These are phyloP conservation scores for Vanessa atalanta DNA, from an alignment of 1,140 invertebrate species.

Conservation along the genomic window DNA sequence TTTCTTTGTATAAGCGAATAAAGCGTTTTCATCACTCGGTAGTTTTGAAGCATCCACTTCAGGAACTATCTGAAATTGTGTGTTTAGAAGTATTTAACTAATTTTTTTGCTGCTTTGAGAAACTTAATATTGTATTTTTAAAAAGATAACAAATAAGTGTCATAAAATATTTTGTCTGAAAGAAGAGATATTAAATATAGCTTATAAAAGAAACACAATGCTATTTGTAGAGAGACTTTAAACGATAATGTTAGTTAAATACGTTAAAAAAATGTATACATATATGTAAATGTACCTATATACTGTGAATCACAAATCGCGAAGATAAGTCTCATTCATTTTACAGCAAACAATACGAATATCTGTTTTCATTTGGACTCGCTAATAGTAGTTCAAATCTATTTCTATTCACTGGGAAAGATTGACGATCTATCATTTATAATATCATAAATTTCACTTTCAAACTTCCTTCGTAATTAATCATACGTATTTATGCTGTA, in stretches of 20 bases:
- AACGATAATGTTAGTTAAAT: too few relatives aligned
- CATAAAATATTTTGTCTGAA: too few relatives aligned
- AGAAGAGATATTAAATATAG: too few relatives aligned
- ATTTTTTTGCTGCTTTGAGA: too few relatives aligned
- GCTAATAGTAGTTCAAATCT: background rate
- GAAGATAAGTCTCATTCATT: too few relatives aligned
- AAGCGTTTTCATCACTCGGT: background rate
- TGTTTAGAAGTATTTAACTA: conserved; percentile 42
- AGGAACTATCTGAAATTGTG: background rate
- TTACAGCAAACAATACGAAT: background rate
- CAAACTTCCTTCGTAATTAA: background rate
- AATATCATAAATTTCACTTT: conserved; percentile 13
- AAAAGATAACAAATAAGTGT: too few relatives aligned
- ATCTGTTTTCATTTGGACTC: background rate
- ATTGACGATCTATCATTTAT: conserved; percentile 2
- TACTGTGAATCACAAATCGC: too few relatives aligned
- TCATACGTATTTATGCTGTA: background rate
- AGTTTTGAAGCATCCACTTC: conserved; percentile 4
- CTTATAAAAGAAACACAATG: too few relatives aligned
- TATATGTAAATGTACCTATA: too few relatives aligned
- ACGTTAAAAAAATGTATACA: too few relatives aligned
- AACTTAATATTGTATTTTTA: too few relatives aligned
- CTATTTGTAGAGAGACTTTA: too few relatives aligned
- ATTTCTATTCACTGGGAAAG: conserved; percentile 1
- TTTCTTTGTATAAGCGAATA: conserved; percentile 14